Evolutionary conservation across 2,888 invertebrate species (phyloP).

Genomic region (Calliopum simillimum): DNA sequence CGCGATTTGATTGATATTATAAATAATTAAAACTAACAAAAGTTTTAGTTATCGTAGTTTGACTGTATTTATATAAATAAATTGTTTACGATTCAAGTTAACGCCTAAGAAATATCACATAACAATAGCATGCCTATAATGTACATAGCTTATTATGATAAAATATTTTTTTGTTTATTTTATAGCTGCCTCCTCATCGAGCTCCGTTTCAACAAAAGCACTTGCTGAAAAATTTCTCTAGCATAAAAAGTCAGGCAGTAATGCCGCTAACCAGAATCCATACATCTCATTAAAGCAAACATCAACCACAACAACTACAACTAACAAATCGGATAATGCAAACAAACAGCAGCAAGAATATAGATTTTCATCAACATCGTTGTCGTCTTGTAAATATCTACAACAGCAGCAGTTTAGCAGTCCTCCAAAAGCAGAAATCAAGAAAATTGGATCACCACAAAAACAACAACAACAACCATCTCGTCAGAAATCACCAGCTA

Average conservation of each 20-base stretch:
- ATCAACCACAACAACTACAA: neutral
- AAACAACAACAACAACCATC: neutral
- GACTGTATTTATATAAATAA: no score
- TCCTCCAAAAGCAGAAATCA: constrained; percentile 9
- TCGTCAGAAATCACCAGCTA: constrained; percentile 12
- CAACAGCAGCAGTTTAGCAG: constrained; percentile 7
- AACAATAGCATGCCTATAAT: neutral
- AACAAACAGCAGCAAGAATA: constrained; percentile 20
- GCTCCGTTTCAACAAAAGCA: constrained; percentile 69
- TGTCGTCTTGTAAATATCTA: constrained; percentile 21
- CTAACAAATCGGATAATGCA: constrained; percentile 8
- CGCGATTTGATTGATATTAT: no score
- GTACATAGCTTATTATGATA: neutral
- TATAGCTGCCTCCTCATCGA: constrained; percentile 69
- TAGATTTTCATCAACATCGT: constrained; percentile 22
- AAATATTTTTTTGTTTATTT: constrained; percentile 39
- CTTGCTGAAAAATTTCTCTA: constrained; percentile 65
- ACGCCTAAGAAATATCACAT: no score
- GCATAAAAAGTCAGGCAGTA: constrained; percentile 67
- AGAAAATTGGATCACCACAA: constrained; percentile 19
- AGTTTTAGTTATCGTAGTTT: no score
- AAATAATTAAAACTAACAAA: no score
- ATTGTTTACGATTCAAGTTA: no score
- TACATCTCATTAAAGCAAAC: constrained; percentile 46
- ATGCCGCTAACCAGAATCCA: constrained; percentile 56